Evolutionary conservation across 1,140 invertebrate species (phyloP).

Genomic region (Polypedilum pembai): DNA sequence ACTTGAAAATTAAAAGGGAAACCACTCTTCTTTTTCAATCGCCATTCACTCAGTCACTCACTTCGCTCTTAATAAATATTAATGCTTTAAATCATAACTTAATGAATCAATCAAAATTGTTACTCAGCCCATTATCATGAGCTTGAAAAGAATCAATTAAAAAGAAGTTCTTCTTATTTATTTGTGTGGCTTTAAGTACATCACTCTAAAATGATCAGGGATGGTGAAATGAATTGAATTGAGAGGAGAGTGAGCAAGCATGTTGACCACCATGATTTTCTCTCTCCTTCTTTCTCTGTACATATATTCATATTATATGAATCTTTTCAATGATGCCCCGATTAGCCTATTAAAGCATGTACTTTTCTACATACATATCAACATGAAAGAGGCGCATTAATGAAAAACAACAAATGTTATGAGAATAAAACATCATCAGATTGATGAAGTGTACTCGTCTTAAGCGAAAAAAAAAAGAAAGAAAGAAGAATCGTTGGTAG

Average conservation of each 20-base stretch:
- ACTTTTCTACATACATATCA: not conserved
- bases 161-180: not conserved
- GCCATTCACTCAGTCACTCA: not conserved
- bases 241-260: not conserved
- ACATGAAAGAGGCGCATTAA: constrained; percentile 11
- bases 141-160: not conserved
- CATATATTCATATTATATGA: not conserved
- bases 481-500: too few relatives aligned
- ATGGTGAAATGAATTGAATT: not conserved
- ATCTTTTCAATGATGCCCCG: constrained; percentile 9
- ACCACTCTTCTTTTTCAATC: too few relatives aligned
- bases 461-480: not conserved
- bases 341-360: constrained; percentile 17
- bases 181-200: not conserved
- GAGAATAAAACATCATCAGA: constrained; percentile 21
- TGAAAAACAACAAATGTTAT: not conserved
- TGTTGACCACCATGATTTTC: constrained; percentile 1
- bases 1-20: not conserved
- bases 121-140: not conserved
- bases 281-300: not conserved
- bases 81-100: constrained; percentile 14
- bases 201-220: constrained; percentile 7
- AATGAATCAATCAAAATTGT: not conserved
- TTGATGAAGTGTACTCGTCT: constrained; percentile 14
- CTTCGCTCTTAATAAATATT: not conserved